phyloP scores from a whole-genome alignment of 2,113 vertebrate genomes.

The Manacus vitellinus region DNA sequence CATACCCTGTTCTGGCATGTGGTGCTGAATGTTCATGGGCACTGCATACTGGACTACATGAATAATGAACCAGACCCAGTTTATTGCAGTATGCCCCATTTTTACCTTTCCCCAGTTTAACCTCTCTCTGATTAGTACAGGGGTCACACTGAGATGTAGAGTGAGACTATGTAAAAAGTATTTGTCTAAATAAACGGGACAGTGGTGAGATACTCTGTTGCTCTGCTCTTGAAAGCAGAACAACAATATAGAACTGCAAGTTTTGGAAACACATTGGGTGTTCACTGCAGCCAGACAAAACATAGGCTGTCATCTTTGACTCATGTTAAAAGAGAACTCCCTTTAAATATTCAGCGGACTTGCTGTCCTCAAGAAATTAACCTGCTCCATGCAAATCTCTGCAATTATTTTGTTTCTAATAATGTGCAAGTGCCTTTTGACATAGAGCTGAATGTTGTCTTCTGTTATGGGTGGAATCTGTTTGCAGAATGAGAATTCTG shows the following conservation, averaged over 20 bases:
- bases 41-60: neutral
- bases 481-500: neutral
- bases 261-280: neutral
- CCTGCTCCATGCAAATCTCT: slow-evolving; percentile 26
- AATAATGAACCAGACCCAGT: neutral
- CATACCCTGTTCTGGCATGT: neutral
- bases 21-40: neutral
- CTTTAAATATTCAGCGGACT: neutral
- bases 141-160: neutral
- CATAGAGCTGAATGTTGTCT: slow-evolving; percentile 41
- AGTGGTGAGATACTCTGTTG: neutral
- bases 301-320: slow-evolving; percentile 35
- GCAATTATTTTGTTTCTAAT: slow-evolving; percentile 18
- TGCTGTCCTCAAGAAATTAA: slow-evolving; percentile 18
- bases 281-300: neutral
- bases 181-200: neutral
- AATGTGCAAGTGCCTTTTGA: slow-evolving; percentile 8
- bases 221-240: neutral
- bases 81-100: neutral
- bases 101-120: neutral
- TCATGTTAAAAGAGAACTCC: slow-evolving; percentile 45
- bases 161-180: neutral
- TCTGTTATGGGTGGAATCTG: neutral
- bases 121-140: neutral
- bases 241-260: neutral